These are phyloP conservation scores for Synergus gifuensis DNA, from an alignment of 2,888 invertebrate species.

Conservation along the genomic window DNA sequence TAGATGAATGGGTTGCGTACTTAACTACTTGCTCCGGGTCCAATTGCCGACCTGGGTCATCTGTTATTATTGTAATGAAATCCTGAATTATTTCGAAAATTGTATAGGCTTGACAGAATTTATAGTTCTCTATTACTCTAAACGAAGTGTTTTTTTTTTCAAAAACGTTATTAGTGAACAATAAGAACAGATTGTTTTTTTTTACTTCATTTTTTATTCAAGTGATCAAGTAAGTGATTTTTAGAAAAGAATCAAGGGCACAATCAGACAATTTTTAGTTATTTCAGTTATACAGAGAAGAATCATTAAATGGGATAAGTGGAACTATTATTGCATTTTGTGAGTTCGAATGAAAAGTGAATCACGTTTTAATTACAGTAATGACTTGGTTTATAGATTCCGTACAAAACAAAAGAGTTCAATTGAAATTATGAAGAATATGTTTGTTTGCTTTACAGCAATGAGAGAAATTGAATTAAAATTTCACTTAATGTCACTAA, in stretches of 20 bases:
- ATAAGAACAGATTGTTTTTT: neutral
- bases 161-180: neutral
- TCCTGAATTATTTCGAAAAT: constrained; percentile 26
- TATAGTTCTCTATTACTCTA: neutral
- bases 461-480: neutral
- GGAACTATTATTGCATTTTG: neutral
- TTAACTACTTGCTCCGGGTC: constrained; percentile 27
- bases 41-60: constrained; percentile 39
- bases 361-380: neutral
- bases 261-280: too few relatives aligned
- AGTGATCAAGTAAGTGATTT: neutral
- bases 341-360: neutral
- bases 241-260: neutral
- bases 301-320: too few relatives aligned
- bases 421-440: neutral
- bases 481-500: neutral
- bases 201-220: neutral
- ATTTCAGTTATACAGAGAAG: too few relatives aligned
- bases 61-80: constrained; percentile 38
- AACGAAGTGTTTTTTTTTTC: neutral
- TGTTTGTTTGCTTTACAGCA: neutral
- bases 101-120: constrained; percentile 14
- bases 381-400: neutral
- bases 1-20: constrained; percentile 32
- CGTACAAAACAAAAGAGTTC: neutral